Conservation (phyloP, 1,140 invertebrate species). For the Semibalanus balanoides region DNA sequence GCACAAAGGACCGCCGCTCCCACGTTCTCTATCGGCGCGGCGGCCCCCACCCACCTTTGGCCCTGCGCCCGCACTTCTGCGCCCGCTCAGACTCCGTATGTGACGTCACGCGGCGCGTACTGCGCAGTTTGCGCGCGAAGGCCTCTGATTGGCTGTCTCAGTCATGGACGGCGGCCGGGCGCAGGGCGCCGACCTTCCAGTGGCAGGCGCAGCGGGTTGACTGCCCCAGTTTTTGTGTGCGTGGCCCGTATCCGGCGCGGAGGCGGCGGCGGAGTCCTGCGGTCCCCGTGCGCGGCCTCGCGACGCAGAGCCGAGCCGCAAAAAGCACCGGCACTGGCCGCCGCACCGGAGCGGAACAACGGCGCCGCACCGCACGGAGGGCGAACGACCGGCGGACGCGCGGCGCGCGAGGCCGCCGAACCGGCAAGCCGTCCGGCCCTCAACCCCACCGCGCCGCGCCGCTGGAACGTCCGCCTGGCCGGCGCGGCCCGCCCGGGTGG, state of each 20-base stretch:
- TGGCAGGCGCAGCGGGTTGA: not conserved
- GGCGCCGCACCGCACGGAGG: no score
- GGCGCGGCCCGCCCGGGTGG: no score
- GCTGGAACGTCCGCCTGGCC: no score
- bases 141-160: not conserved
- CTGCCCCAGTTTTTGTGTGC: not conserved
- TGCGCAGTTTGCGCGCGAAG: not conserved
- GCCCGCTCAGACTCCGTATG: no score
- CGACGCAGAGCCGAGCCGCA: no score
- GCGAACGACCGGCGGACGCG: not conserved
- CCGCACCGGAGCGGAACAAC: not conserved
- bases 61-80: not conserved
- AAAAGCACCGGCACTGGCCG: no score
- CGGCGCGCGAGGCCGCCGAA: no score
- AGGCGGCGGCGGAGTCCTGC: no score
- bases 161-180: not conserved
- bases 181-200: not conserved
- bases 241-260: not conserved
- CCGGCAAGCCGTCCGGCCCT: not conserved
- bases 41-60: not conserved
- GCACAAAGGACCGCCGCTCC: no score
- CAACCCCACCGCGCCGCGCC: not conserved
- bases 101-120: not conserved
- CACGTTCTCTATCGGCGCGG: not conserved
- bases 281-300: no score